Percentiles rank a stretch among this genome's conserved stretches.
phyloP scores from a whole-genome alignment of 2,797 vertebrate species.

The Chelidonichthys spinosus region DNA sequence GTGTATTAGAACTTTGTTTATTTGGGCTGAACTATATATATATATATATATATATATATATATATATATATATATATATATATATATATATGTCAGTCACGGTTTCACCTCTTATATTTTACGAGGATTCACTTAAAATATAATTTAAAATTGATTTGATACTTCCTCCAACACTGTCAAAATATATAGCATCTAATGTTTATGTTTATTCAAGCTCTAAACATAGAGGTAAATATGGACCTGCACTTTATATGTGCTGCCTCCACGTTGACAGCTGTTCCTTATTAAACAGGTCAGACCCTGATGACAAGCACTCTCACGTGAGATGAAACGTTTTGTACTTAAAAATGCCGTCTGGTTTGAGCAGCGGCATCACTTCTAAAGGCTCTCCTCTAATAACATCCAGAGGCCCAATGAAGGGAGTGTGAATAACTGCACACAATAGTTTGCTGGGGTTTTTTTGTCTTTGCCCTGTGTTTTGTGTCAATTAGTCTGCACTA shows the following conservation, averaged over 20 bases:
- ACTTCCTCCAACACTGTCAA: neutral
- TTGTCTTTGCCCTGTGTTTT: constrained; percentile 62
- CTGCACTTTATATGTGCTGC: neutral
- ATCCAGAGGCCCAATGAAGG: constrained; percentile 72
- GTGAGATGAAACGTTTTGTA: constrained; percentile 36
- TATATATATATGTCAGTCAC: no score
- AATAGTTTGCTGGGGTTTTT: constrained; percentile 68
- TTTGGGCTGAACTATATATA: neutral
- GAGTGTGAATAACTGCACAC: constrained; percentile 62
- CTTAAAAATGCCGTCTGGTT: constrained; percentile 70
- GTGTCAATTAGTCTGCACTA: constrained; percentile 72
- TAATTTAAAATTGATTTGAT: no score
- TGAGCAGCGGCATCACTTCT: constrained; percentile 48
- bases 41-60: no score
- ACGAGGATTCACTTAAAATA: no score
- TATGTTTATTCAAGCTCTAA: neutral
- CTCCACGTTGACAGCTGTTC: constrained; percentile 23
- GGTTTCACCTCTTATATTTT: no score
- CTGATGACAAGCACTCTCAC: constrained; percentile 18
- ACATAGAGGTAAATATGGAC: constrained; percentile 4
- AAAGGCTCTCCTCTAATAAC: constrained; percentile 65
- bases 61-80: no score
- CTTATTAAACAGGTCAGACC: constrained; percentile 26
- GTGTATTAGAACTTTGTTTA: neutral
- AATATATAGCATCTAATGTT: neutral